These are phyloP conservation scores for Brachionus calyciflorus DNA, from an alignment of 1,140 invertebrate genomes.

Conservation along the genomic window DNA sequence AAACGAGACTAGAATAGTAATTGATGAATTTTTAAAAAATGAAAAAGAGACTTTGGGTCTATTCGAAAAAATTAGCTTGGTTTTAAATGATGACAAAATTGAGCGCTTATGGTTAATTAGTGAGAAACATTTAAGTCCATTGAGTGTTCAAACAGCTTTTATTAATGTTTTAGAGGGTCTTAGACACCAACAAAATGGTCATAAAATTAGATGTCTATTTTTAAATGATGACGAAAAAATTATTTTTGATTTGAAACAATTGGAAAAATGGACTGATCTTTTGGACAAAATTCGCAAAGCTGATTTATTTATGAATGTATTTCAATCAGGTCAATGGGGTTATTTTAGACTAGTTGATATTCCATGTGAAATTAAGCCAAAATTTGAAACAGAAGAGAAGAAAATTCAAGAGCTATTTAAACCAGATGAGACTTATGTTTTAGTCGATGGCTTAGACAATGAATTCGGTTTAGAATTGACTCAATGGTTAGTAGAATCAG, in stretches of 20 bases:
- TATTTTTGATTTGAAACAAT: background rate
- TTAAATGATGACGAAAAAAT: conserved; percentile 7
- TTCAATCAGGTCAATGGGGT: background rate
- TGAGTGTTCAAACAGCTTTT: background rate
- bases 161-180: conserved; percentile 1
- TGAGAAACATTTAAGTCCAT: background rate
- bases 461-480: conserved; percentile 3
- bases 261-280: background rate
- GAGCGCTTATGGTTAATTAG: background rate
- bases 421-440: conserved; percentile 12
- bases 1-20: background rate
- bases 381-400: background rate
- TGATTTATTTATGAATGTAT: conserved; percentile 7
- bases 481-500: background rate
- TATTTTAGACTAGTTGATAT: background rate
- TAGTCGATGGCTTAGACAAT: background rate
- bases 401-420: conserved; percentile 6
- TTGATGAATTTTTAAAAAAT: conserved; percentile 11
- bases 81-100: background rate
- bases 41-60: background rate
- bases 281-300: background rate
- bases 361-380: background rate
- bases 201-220: conserved; percentile 24
- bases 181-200: background rate
- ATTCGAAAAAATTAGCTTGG: background rate